These are phyloP conservation scores for Syngnathus scovelli DNA, from an alignment of 2,113 vertebrate genomes.

Conservation along the genomic window DNA sequence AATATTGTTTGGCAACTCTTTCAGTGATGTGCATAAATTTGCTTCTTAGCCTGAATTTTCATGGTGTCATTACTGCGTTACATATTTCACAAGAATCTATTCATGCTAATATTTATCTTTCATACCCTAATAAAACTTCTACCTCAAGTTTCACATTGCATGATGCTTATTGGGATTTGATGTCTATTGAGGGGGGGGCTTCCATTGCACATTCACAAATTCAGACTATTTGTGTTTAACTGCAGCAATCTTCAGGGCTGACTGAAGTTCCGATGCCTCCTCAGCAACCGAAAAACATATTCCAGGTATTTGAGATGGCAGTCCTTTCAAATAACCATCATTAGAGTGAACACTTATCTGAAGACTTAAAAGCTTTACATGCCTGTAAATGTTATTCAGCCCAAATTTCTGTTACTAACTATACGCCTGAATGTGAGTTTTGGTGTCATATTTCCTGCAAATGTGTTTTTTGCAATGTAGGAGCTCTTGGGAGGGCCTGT, in stretches of 20 bases:
- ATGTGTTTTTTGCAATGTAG: slow-evolving; percentile 56
- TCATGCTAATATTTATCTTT: neutral
- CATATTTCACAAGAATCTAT: neutral
- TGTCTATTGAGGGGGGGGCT: neutral
- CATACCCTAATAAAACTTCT: neutral
- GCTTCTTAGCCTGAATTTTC: slow-evolving; percentile 10
- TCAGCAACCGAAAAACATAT: slow-evolving; percentile 83
- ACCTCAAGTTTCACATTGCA: neutral
- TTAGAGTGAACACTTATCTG: neutral
- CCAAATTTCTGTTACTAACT: neutral
- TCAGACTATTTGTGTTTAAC: slow-evolving; percentile 22
- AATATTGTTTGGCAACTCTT: neutral
- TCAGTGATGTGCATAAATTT: slow-evolving; percentile 71
- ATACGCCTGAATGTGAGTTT: neutral
- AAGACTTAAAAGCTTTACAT: neutral
- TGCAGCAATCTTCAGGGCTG: slow-evolving; percentile 78
- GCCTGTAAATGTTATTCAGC: neutral
- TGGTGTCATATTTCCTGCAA: neutral
- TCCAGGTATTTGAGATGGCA: slow-evolving; percentile 76
- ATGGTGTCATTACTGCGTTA: neutral
- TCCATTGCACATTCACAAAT: neutral
- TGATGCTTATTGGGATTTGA: slow-evolving; percentile 13
- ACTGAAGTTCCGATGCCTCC: slow-evolving; percentile 75
- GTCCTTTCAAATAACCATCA: neutral
- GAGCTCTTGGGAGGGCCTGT: slow-evolving; percentile 81